Conservation (phyloP, 1,140 invertebrate genomes). For the Magallana gigas region DNA sequence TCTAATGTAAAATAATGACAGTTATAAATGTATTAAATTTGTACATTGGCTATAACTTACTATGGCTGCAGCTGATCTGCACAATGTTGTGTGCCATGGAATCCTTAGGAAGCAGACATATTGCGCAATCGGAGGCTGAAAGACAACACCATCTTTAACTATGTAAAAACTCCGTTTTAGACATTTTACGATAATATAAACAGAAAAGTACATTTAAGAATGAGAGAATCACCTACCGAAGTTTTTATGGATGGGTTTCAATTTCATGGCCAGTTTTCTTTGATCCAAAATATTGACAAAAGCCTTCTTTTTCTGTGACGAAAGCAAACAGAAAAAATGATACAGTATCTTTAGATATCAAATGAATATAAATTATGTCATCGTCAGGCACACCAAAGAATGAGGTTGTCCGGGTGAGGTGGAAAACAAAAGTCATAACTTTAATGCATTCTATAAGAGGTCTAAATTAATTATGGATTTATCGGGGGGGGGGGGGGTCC, state of each 20-base stretch:
- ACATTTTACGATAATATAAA: not conserved
- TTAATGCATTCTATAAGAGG: no score
- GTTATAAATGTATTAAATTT: not conserved
- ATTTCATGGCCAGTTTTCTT: not conserved
- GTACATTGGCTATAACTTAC: not conserved
- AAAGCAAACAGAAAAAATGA: no score
- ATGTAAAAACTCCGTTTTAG: not conserved
- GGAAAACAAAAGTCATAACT: no score
- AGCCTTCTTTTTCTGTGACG: not conserved
- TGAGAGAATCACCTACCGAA: not conserved
- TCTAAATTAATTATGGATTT: no score
- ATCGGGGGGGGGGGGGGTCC: no score
- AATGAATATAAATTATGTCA: no score
- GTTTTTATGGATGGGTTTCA: conserved; percentile 7
- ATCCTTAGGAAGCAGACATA: not conserved
- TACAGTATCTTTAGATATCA: no score
- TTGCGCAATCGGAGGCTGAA: not conserved
- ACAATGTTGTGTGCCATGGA: not conserved
- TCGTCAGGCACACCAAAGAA: no score
- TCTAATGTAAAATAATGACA: no score
- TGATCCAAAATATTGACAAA: not conserved
- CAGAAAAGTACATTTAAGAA: not conserved
- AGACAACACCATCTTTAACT: not conserved
- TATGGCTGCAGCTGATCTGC: not conserved
- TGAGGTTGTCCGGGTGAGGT: no score